A percentile compares a stretch with the other conserved stretches of the same genome.
Conservation (phyloP, 2,888 invertebrate genomes). For the Geotrupes spiniger region DNA sequence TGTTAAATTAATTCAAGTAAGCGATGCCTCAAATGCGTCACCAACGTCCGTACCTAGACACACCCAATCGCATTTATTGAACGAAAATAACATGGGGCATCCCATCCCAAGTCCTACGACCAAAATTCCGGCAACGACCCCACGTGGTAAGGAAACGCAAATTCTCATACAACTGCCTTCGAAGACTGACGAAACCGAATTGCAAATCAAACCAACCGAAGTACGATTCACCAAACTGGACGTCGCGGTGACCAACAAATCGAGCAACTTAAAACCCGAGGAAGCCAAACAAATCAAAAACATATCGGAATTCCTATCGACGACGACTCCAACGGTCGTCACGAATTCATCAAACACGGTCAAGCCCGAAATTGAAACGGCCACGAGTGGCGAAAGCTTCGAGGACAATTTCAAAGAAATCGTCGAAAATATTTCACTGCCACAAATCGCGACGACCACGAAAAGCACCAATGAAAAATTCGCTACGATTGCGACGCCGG, state of each 20-base stretch:
- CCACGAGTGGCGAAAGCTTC: conserved; percentile 21
- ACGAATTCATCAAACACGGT: not conserved
- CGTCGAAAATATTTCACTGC: conserved; percentile 29
- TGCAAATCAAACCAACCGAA: conserved; percentile 1
- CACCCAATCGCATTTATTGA: not conserved
- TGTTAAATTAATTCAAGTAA: conserved; percentile 17
- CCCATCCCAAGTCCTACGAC: not conserved
- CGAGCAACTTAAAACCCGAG: conserved; percentile 19
- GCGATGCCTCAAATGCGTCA: conserved; percentile 15
- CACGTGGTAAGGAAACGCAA: conserved; percentile 19
- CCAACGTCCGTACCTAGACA: conserved; percentile 4
- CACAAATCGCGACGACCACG: conserved; percentile 13
- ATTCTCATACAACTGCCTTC: conserved; percentile 21
- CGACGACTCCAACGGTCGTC: conserved; percentile 18
- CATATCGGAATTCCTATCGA: conserved; percentile 18
- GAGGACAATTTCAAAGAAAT: conserved; percentile 35
- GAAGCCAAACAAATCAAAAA: conserved; percentile 25
- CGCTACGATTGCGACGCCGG: not conserved
- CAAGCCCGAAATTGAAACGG: conserved; percentile 21
- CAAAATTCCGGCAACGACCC: conserved; percentile 17
- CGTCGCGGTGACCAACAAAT: conserved; percentile 16
- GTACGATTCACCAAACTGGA: conserved; percentile 9
- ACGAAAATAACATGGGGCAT: not conserved
- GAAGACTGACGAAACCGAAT: conserved; percentile 6
- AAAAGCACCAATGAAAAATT: not conserved